phyloP scores from a whole-genome alignment of 2,888 invertebrate species.

The Entomobrya multifasciata region DNA sequence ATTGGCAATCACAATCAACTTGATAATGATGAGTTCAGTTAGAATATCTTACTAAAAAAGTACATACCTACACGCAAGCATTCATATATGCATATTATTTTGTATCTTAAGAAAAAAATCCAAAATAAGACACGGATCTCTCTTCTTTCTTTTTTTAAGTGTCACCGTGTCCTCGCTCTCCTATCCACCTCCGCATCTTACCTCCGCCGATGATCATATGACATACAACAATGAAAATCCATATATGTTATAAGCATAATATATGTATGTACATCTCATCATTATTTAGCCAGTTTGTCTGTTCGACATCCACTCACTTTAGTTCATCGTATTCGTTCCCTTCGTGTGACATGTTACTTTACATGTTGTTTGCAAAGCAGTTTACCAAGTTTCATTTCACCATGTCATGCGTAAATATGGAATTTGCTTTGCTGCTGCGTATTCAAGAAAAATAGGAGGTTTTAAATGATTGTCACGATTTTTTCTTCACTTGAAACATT shows the following conservation, averaged over 20 bases:
- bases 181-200: constrained; percentile 26
- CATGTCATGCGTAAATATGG: constrained; percentile 46
- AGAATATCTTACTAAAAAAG: neutral
- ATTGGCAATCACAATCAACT: neutral
- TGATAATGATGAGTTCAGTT: neutral
- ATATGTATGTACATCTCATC: neutral
- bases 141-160: constrained; percentile 29
- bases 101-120: constrained; percentile 7
- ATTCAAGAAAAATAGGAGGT: constrained; percentile 14
- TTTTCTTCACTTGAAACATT: constrained; percentile 36
- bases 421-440: constrained; percentile 49
- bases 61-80: neutral
- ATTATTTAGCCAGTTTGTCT: neutral
- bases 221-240: neutral
- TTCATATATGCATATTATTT: too few species aligned
- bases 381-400: neutral
- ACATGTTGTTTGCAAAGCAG: too few species aligned
- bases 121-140: constrained; percentile 53
- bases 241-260: too few species aligned
- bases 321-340: neutral
- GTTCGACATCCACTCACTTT: constrained; percentile 4
- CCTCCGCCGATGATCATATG: neutral
- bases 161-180: constrained; percentile 57
- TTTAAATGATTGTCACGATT: constrained; percentile 67
- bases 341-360: constrained; percentile 17